Conservation (phyloP, 1,140 invertebrate species). For the Pseudomyrmex gracilis region DNA sequence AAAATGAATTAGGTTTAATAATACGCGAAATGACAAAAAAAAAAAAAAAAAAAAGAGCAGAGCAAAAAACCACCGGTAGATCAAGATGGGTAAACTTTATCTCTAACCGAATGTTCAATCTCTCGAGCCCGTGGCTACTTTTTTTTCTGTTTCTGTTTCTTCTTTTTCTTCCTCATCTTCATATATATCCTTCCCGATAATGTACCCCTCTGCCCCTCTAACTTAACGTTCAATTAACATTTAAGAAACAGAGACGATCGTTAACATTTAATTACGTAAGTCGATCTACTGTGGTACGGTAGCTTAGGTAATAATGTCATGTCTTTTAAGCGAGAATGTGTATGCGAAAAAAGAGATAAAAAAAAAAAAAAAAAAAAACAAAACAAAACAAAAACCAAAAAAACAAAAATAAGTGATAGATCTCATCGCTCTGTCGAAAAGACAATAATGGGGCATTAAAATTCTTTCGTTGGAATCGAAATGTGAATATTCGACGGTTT, state of each 20-base stretch:
- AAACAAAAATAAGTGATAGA: not conserved
- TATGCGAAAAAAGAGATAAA: too few relatives aligned
- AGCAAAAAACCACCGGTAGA: too few relatives aligned
- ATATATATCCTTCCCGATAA: not conserved
- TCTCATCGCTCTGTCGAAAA: constrained; percentile 4
- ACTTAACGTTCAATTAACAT: not conserved
- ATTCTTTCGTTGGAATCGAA: constrained; percentile 12
- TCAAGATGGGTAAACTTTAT: too few relatives aligned
- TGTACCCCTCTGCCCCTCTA: too few relatives aligned
- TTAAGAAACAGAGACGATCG: not conserved
- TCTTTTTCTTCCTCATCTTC: not conserved
- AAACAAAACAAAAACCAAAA: not conserved
- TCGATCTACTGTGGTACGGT: constrained; percentile 7
- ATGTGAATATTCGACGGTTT: constrained; percentile 4
- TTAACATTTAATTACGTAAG: not conserved
- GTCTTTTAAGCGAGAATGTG: not conserved
- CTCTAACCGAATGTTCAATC: constrained; percentile 14
- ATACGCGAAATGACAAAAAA: too few relatives aligned
- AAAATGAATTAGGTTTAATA: too few relatives aligned
- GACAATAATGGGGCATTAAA: constrained; percentile 28
- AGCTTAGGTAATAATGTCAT: not conserved
- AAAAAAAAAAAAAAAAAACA: not conserved
- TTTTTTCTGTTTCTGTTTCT: constrained; percentile 12
- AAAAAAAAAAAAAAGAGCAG: too few relatives aligned
- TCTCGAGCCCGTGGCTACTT: constrained; percentile 6